These are phyloP conservation scores for Mustela lutreola DNA, from an alignment of 2,113 vertebrate species.

Conservation along the genomic window DNA sequence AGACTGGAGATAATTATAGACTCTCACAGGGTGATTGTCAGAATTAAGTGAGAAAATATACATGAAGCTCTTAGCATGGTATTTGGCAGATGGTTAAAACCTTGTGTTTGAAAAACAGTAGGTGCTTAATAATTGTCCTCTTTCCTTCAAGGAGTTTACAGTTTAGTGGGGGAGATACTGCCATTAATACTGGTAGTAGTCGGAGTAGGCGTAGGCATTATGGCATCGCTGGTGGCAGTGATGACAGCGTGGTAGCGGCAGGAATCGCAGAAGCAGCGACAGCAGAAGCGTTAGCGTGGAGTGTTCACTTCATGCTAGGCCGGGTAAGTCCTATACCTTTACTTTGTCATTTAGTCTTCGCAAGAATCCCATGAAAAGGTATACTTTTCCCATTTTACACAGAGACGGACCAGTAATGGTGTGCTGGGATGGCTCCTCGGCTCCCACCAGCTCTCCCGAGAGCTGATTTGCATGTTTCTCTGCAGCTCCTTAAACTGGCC, in stretches of 20 bases:
- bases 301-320: neutral
- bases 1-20: neutral
- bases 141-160: neutral
- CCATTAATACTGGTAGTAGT: neutral
- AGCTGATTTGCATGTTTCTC: neutral
- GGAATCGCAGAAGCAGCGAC: neutral
- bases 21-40: neutral
- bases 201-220: neutral
- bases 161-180: neutral
- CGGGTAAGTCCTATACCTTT: neutral
- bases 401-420: neutral
- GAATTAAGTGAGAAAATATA: slow-evolving; percentile 16
- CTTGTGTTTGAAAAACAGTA: slow-evolving; percentile 3
- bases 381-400: neutral
- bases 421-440: neutral
- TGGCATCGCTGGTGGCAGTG: rapidly evolving
- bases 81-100: neutral
- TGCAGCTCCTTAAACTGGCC: neutral
- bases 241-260: too few relatives aligned
- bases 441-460: neutral
- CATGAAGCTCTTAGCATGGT: neutral
- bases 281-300: neutral
- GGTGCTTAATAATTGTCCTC: neutral
- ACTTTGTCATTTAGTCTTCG: neutral
- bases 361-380: neutral